phyloP scores from a whole-genome alignment of 2,888 invertebrate genomes.

The Liopterus haemorrhoidalis region DNA sequence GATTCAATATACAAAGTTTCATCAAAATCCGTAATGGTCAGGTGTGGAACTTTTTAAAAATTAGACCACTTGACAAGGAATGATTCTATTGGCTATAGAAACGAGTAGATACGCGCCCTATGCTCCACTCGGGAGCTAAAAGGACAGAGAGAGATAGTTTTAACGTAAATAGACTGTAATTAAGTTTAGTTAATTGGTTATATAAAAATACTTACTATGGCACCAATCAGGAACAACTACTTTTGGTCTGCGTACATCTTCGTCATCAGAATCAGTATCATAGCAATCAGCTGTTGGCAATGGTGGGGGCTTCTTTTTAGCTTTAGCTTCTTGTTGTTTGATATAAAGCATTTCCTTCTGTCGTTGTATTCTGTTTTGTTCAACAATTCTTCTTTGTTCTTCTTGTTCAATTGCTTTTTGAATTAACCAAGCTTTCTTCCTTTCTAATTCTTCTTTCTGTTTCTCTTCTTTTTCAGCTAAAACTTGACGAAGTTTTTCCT shows the following conservation, averaged over 20 bases:
- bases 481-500: conserved; percentile 37
- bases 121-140: no score
- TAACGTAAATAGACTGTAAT: no score
- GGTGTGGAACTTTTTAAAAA: no score
- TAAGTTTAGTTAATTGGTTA: no score
- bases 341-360: conserved; percentile 37
- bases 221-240: conserved; percentile 46
- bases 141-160: no score
- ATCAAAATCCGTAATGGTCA: no score
- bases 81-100: no score
- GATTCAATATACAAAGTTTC: no score
- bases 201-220: conserved; percentile 40
- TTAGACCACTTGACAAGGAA: no score
- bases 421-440: conserved; percentile 46
- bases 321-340: conserved; percentile 41
- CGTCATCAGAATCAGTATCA: conserved; percentile 50
- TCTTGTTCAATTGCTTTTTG: conserved; percentile 47
- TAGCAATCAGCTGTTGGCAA: conserved; percentile 54
- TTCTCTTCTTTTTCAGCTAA: conserved; percentile 43
- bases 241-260: conserved; percentile 39
- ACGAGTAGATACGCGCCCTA: no score
- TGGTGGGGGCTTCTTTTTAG: conserved; percentile 43
- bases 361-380: conserved; percentile 36
- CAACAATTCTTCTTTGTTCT: conserved; percentile 40
- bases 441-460: conserved; percentile 47